Evolutionary conservation across 1,140 invertebrate genomes (phyloP).

Genomic region (Lepidurus apus): DNA sequence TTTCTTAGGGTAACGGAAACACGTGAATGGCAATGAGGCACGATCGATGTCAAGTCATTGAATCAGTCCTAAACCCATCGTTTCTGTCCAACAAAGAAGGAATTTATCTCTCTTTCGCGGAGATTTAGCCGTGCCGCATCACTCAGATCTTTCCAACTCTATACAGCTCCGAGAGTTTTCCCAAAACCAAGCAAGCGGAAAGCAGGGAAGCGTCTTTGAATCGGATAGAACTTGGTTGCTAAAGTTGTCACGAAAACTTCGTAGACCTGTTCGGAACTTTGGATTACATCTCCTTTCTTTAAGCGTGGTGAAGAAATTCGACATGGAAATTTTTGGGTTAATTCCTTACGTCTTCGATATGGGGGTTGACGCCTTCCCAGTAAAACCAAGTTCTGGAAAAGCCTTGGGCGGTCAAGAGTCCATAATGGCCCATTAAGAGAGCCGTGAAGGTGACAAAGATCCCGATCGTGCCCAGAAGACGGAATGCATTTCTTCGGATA

Average conservation of each 20-base stretch:
- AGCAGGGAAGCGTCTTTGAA: too few relatives aligned
- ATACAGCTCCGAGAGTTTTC: neutral
- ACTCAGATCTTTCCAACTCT: neutral
- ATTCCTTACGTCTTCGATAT: neutral
- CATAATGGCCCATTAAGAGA: slow-evolving; percentile 19
- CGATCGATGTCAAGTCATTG: slow-evolving; percentile 1
- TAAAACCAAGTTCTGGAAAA: neutral
- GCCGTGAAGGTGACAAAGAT: slow-evolving; percentile 2
- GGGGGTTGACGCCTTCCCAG: slow-evolving; percentile 4
- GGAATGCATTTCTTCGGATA: neutral
- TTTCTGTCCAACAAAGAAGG: neutral
- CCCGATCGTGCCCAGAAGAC: neutral
- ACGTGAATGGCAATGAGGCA: neutral
- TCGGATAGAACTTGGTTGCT: neutral
- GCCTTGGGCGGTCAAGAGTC: neutral
- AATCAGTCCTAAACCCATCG: neutral
- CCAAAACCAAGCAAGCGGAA: neutral
- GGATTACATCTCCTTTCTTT: neutral
- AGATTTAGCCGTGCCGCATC: neutral
- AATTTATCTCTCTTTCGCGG: neutral
- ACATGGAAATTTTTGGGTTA: neutral
- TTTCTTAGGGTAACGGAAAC: neutral
- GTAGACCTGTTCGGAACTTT: neutral
- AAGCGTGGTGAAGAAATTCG: neutral
- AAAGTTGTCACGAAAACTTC: neutral